Base-by-base conservation (phyloP, 2,797 vertebrate genomes). In the Hyperoplus lanceolatus region DNA sequence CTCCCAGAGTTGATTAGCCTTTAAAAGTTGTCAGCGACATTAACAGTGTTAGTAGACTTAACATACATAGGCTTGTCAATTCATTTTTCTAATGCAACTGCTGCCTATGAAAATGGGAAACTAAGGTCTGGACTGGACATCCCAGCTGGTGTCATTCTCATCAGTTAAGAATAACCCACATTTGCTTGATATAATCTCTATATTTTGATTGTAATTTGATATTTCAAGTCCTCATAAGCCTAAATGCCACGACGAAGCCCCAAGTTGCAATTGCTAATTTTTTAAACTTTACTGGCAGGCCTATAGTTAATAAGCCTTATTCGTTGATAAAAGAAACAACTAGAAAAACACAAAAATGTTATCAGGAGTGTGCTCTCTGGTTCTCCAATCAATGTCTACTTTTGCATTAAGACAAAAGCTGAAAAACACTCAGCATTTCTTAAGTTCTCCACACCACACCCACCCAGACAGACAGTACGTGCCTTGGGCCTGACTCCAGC, bases 401-500 rank as follows among this genome's bases (percentile, higher is more conserved):
- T 49, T 57, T 63, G 53, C 55, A 51, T 70, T 54, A 66, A 61
- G 49, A 75, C 53, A 68, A 66, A 75, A 29, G 29, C 36, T 56
- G 58, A n/a, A 65, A 76, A 78, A 60, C 46, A 68, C 48, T 58
- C 43, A 74, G 13, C 3, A 53, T 71, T 71, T 77, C 39, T 42
- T 59, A 46, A 46, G 62, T 79, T 59, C 29, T 29, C 29, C 29
- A 29, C 29, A 29, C 29, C 29, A 29, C 29, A 29, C 29, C 29
- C 29, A 8, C 18, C 3, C 11, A 18, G 39, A 11, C 0, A 15
- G 64, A 74, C 55, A 83, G 70, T 64, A 59, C 8, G 56, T 49
- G 69, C 45, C 41, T 29, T 43, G n/a, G 39, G 72, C 54, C 63
- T 84, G 63, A 74, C 80, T 87, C 79, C 71, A 88, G 81, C 73